A percentile compares a stretch with the other conserved stretches of the same genome.
These are phyloP conservation scores for Argopecten irradians DNA, from an alignment of 1,140 invertebrate species.

Conservation along the genomic window DNA sequence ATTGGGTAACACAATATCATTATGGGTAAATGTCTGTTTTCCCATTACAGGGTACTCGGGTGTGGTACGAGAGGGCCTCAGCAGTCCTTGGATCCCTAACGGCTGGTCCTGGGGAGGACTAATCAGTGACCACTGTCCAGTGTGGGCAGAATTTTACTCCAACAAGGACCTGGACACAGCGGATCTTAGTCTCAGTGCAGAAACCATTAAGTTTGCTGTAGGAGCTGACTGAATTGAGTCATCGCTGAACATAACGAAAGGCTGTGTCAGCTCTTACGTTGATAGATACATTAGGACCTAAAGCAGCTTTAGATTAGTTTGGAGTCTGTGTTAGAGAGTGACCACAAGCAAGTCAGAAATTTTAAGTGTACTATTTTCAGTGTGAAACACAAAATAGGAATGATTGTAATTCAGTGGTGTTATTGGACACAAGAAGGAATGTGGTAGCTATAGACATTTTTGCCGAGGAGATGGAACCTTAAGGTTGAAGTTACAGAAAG, in stretches of 20 bases:
- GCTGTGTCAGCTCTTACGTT: not conserved
- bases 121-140: conserved; percentile 84
- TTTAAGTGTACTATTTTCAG: not conserved
- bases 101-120: conserved; percentile 89
- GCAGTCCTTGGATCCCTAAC: conserved; percentile 87
- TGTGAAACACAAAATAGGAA: not conserved
- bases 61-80: conserved; percentile 83
- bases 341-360: not conserved
- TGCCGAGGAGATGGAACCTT: no score
- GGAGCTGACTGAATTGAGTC: conserved; percentile 23
- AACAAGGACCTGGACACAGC: conserved; percentile 67
- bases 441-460: no score
- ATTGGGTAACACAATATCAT: no score
- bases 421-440: not conserved
- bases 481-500: no score
- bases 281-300: not conserved
- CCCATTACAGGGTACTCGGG: conserved; percentile 79
- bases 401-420: not conserved
- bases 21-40: no score
- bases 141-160: conserved; percentile 81
- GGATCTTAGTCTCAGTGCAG: conserved; percentile 52
- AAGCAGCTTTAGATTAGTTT: no score
- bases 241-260: not conserved
- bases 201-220: conserved; percentile 56
- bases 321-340: not conserved